These are phyloP conservation scores for Gandaritis pyraliata DNA, from an alignment of 2,888 invertebrate species.

Conservation along the genomic window DNA sequence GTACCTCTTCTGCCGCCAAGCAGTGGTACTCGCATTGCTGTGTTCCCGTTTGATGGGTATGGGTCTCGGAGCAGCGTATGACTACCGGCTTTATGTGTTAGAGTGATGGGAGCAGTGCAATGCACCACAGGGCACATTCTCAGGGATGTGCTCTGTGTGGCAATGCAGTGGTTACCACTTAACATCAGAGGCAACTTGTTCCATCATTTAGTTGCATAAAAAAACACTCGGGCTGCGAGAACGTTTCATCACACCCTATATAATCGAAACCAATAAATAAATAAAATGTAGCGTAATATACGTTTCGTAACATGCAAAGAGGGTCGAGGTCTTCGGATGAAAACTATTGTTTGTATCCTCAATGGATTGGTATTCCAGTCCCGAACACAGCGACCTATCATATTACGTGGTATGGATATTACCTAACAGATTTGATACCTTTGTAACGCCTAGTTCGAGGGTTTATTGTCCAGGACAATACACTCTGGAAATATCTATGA, in stretches of 20 bases:
- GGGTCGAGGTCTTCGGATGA: conserved; percentile 70
- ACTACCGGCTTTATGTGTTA: too few species aligned
- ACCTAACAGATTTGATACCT: conserved; percentile 65
- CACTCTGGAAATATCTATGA: conserved; percentile 14
- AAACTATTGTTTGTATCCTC: conserved; percentile 68
- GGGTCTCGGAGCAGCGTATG: too few species aligned
- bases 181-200: not conserved
- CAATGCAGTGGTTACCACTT: too few species aligned
- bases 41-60: too few species aligned
- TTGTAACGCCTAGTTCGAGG: conserved; percentile 23
- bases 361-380: conserved; percentile 66
- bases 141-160: too few species aligned
- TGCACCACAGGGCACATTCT: too few species aligned
- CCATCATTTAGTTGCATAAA: too few species aligned
- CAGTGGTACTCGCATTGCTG: too few species aligned
- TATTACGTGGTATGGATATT: conserved; percentile 73
- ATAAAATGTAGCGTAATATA: conserved; percentile 18
- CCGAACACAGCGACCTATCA: conserved; percentile 58
- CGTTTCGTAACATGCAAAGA: conserved; percentile 71
- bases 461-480: conserved; percentile 32
- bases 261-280: conserved; percentile 14
- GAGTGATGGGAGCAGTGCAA: too few species aligned
- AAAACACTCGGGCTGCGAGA: not conserved
- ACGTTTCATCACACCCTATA: not conserved
- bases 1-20: too few species aligned